phyloP scores from a whole-genome alignment of 1,140 invertebrate genomes.

The Drosophila obscura region DNA sequence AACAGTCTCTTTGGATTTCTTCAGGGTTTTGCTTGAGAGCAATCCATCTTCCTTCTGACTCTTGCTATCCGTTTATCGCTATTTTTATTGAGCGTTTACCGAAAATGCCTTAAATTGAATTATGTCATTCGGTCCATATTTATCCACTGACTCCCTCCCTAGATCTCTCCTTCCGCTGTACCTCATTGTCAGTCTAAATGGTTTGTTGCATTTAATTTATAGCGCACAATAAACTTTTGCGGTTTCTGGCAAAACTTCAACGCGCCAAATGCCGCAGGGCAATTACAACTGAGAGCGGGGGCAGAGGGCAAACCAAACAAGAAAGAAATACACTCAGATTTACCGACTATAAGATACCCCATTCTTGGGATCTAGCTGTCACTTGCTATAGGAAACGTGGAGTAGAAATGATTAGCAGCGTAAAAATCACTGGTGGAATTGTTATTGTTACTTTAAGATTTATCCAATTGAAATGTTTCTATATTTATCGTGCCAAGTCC shows the following conservation, averaged over 20 bases:
- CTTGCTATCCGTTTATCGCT: slow-evolving; percentile 21
- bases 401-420: too few species aligned
- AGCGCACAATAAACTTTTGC: slow-evolving; percentile 73
- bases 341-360: too few species aligned
- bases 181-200: slow-evolving; percentile 48
- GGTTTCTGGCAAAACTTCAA: slow-evolving; percentile 65
- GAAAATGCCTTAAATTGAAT: slow-evolving; percentile 62
- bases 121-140: slow-evolving; percentile 65
- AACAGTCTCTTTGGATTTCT: slow-evolving; percentile 25
- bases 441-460: too few species aligned
- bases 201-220: slow-evolving; percentile 78
- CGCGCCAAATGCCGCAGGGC: slow-evolving; percentile 70
- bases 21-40: slow-evolving; percentile 14
- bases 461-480: too few species aligned
- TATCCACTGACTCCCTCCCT: slow-evolving; percentile 1
- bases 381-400: too few species aligned
- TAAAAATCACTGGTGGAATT: too few species aligned
- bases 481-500: too few species aligned
- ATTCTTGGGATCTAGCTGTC: too few species aligned
- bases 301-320: slow-evolving; percentile 22
- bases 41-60: slow-evolving; percentile 14
- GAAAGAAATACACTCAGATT: too few species aligned
- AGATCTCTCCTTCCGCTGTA: not conserved
- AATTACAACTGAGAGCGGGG: slow-evolving; percentile 52
- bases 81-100: slow-evolving; percentile 37